These are phyloP conservation scores for Ardeotis arabs DNA, from an alignment of 2,113 vertebrate genomes.

Conservation along the genomic window DNA sequence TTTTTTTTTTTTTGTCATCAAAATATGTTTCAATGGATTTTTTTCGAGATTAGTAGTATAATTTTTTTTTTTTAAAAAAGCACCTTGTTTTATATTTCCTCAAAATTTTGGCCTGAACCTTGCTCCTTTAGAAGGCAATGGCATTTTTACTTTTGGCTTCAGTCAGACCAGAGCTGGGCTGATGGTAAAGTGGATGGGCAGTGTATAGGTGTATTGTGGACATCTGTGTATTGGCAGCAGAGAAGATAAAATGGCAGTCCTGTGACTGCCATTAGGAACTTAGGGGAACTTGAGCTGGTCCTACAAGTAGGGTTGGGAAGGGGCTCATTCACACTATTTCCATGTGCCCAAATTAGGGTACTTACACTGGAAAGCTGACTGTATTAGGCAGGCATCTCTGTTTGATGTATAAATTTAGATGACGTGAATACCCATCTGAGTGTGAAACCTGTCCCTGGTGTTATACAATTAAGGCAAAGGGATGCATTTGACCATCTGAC, in stretches of 20 bases:
- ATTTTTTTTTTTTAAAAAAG: neutral
- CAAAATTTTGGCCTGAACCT: neutral
- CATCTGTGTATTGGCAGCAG: fast-evolving
- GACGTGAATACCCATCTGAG: neutral
- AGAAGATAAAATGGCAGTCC: neutral
- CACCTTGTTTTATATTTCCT: neutral
- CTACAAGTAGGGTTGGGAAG: neutral
- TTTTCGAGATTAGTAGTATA: neutral
- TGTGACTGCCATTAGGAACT: neutral
- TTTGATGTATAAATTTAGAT: neutral
- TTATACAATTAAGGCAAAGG: fast-evolving
- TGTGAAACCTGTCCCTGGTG: neutral
- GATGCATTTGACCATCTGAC: fast-evolving
- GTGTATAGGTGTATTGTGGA: neutral
- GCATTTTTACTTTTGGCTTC: neutral
- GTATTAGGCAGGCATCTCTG: neutral
- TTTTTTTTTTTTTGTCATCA: neutral
- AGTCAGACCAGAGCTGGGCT: neutral
- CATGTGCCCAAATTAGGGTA: neutral
- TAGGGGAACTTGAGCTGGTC: neutral
- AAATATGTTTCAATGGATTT: neutral
- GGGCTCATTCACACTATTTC: neutral
- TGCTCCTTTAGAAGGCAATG: neutral
- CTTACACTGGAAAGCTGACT: neutral
- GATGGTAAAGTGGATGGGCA: neutral